These are phyloP conservation scores for Lanistes nyassanus DNA, from an alignment of 1,140 invertebrate genomes.

Conservation along the genomic window DNA sequence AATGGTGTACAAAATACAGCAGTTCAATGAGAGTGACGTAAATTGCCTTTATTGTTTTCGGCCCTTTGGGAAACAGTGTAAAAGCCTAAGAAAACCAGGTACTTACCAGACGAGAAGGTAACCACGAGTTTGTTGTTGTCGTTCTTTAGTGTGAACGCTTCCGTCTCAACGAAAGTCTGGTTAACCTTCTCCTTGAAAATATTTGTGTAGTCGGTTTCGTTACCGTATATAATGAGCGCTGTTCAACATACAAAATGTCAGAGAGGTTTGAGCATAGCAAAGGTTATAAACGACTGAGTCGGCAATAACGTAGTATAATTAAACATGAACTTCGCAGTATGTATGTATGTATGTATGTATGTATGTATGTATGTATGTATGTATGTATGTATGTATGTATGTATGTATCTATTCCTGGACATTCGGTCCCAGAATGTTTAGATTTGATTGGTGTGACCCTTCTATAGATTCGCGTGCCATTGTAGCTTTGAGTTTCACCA, in stretches of 20 bases:
- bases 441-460: no score
- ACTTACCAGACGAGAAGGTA: constrained; percentile 12
- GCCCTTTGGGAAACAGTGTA: no score
- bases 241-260: neutral
- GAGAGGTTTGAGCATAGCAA: neutral
- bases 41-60: no score
- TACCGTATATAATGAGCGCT: neutral
- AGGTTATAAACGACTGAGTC: neutral
- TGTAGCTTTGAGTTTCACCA: no score
- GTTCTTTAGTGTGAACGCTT: neutral
- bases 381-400: no score
- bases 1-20: no score
- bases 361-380: no score
- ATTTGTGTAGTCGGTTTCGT: neutral
- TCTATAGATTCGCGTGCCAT: no score
- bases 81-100: neutral
- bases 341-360: neutral
- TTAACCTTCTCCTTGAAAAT: constrained; percentile 1
- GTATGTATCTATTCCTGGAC: no score
- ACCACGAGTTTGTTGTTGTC: neutral
- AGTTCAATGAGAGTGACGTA: no score
- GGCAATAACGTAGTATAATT: neutral
- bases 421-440: no score
- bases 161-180: neutral
- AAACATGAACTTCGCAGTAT: neutral